A percentile compares a stretch with the other conserved stretches of the same genome.
phyloP scores from a whole-genome alignment of 2,113 vertebrate species.

The Fregetta grallaria region DNA sequence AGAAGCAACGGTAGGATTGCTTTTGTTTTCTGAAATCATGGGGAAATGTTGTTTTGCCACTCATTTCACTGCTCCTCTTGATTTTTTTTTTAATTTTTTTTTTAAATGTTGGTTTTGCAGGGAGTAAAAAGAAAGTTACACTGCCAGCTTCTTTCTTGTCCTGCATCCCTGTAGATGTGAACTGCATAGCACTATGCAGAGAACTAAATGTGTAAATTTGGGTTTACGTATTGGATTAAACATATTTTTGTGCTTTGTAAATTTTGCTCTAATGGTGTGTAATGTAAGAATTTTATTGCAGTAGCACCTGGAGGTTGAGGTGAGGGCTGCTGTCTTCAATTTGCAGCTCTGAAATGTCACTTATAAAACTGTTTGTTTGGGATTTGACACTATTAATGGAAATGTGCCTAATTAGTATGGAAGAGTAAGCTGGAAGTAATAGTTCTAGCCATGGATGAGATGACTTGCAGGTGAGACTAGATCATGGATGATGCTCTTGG shows the following conservation, averaged over 20 bases:
- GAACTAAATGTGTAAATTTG: not conserved
- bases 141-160: not conserved
- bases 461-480: not conserved
- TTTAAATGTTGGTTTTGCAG: not conserved
- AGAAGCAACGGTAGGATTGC: not conserved
- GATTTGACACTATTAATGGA: not conserved
- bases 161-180: not conserved
- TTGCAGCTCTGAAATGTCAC: not conserved
- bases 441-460: not conserved
- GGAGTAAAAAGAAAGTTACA: not conserved
- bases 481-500: not conserved
- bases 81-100: not conserved
- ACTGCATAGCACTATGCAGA: not conserved
- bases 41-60: not conserved
- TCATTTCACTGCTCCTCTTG: not conserved
- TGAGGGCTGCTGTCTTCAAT: not conserved
- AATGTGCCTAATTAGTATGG: not conserved
- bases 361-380: not conserved
- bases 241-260: not conserved
- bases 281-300: not conserved
- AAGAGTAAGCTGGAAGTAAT: not conserved
- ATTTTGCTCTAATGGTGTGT: not conserved
- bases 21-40: not conserved
- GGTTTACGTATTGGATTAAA: not conserved
- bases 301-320: not conserved